Evolutionary conservation across 2,113 vertebrate species (phyloP).

Genomic region (Pungitius pungitius): DNA sequence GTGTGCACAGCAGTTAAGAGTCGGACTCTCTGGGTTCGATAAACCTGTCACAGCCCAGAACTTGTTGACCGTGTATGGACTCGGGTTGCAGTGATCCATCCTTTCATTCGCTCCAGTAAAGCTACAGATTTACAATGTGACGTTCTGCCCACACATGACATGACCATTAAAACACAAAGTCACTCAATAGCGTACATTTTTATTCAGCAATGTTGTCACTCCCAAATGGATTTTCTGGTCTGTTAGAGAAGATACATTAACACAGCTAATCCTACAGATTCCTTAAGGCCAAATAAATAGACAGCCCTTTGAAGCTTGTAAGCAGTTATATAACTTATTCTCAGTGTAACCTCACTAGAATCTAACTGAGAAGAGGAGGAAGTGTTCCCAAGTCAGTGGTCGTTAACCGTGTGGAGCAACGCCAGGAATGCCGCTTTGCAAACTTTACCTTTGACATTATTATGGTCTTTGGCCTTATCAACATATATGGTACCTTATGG

Average conservation of each 20-base stretch:
- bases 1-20: conserved; percentile 60
- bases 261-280: not conserved
- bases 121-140: conserved; percentile 40
- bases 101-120: conserved; percentile 57
- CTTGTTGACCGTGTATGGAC: conserved; percentile 59
- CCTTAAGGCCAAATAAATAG: not conserved
- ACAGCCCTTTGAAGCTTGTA: not conserved
- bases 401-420: too few species aligned
- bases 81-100: conserved; percentile 54
- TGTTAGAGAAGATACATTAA: not conserved
- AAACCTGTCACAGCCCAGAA: conserved; percentile 68
- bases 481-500: too few species aligned
- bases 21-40: conserved; percentile 54
- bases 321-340: not conserved
- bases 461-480: too few species aligned
- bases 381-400: too few species aligned
- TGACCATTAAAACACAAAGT: conserved; percentile 37
- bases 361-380: too few species aligned
- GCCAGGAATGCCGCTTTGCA: too few species aligned
- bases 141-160: conserved; percentile 37
- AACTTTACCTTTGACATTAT: too few species aligned
- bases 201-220: not conserved
- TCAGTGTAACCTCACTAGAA: not conserved
- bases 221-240: not conserved
- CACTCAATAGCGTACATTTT: conserved; percentile 5